Conservation (phyloP, 2,888 invertebrate species). For the Zaprionus obscuricornis region DNA sequence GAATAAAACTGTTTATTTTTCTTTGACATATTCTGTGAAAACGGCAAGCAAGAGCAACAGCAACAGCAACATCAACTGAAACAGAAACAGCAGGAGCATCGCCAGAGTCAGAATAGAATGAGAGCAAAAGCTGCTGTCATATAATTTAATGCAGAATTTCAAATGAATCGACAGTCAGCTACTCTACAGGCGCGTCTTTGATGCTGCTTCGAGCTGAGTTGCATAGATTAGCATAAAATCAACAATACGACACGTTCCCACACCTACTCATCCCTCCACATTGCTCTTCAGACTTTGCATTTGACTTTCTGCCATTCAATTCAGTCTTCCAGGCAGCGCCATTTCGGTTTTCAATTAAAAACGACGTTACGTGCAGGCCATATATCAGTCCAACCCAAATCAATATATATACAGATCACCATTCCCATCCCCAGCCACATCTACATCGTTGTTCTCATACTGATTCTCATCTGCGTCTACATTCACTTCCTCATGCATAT, state of each 20-base stretch:
- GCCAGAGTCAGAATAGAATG: too few relatives aligned
- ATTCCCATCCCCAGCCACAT: too few relatives aligned
- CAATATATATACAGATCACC: constrained; percentile 45
- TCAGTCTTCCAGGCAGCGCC: constrained; percentile 23
- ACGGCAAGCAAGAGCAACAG: too few relatives aligned
- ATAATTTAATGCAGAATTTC: constrained; percentile 70
- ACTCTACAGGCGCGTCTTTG: constrained; percentile 43
- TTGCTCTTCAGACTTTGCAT: constrained; percentile 11
- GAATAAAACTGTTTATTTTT: constrained; percentile 63
- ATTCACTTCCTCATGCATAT: too few relatives aligned
- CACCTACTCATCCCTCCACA: constrained; percentile 7
- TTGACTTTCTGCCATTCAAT: constrained; percentile 9
- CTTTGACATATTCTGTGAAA: constrained; percentile 55
- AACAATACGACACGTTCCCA: constrained; percentile 47
- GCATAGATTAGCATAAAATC: constrained; percentile 76
- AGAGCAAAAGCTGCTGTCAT: constrained; percentile 19
- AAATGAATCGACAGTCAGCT: constrained; percentile 51
- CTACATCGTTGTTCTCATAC: too few relatives aligned
- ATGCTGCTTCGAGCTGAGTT: constrained; percentile 49
- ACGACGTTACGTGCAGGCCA: constrained; percentile 42
- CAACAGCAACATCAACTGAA: background rate
- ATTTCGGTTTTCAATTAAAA: constrained; percentile 73
- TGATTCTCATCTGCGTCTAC: too few relatives aligned
- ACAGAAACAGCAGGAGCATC: background rate
- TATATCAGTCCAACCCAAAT: constrained; percentile 61